Evolutionary conservation across 2,888 invertebrate species (phyloP), one percentile per base, ranked within the genome.

Genomic region (Pelosia muscerda): DNA sequence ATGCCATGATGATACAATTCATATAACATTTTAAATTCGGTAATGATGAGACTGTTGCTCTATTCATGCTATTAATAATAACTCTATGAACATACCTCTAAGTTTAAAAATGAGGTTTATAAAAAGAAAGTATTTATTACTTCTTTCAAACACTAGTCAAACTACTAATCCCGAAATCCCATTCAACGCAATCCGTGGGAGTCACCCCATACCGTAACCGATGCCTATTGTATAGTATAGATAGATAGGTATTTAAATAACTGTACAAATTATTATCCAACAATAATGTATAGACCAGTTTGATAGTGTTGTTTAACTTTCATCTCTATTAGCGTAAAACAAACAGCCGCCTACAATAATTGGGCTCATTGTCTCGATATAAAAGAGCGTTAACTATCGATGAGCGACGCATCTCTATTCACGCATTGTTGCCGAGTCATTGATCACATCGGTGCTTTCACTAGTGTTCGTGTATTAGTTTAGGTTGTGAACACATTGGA

Each of bases 361-460:
- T 61, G 63, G 49, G 25, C 61, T 53, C 49, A 58, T 73, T 71
- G 64, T 73, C 25, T 57, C 60, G 53, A 54, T 58, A 69, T 65
- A 69, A 64, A 71, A 25, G 58, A 62, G 66, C 57, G 59, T 65
- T 65, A 75, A 53, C 65, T 75, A 76, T 81, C 79, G 79, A 79
- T 79, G 73, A 62, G 54, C 56, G 72, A 72, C 25, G 71, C 81
- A 74, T 72, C 81, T 74, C 79, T 72, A 76, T 79, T 79, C 81
- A 74, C 49, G 76, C 68, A 72, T 73, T 81, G 67, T 76, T 61
- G 53, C 65, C 38, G 72, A 74, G 73, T 72, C 78, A 80, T 80
- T 75, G 76, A 80, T 80, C 81, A 80, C 78, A 75, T 80, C 73
- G 71, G 71, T 80, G 74, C 76, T 78, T 81, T 81, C 79, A 73